Evolutionary conservation across 2,888 invertebrate species (phyloP), one percentile per base, ranked within the genome.

Genomic region (Euphydryas editha): DNA sequence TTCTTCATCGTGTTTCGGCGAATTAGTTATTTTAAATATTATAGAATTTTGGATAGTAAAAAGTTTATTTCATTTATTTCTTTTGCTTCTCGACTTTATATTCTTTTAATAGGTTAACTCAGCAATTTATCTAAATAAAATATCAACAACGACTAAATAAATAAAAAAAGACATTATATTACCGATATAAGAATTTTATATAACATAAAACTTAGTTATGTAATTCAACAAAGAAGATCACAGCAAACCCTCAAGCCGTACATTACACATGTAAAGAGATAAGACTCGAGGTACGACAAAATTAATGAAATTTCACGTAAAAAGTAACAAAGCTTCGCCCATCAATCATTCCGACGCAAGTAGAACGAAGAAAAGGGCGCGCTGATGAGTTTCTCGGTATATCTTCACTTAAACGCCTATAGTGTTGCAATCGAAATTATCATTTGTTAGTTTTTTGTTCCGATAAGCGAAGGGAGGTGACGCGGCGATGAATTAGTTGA

Each of bases 321-420:
- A 67, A 64, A 62, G 59, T 69, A 63, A 62, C 67, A 69, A 67
- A 67, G 64, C 49, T 36, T 54, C 44, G 51, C 11, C 36, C 69
- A 67, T 67, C 69, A 70, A 70, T 70, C 69, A 70, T 59, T 42
- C 49, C 49, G 64, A 61, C 67, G 56, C 59, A 67, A 69, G 59
- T 64, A 55, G 61, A 57, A 63, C 59, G 61, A 49, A 54, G 54
- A 54, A 54, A 36, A 21, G 51, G 55, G 36, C 56, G 47, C 54
- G 44, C 55, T 59, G 60, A 69, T 67, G 63, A 69, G 67, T 61
- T 58, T 55, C 64, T 17, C 57, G 55, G 37, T 39, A 49, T 63
- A 60, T 49, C 60, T 57, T 57, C 39, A 44, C 20, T 47, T 68
- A 54, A 54, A 54, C 68, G 61, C 57, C 44, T 57, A 46, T 18